Conservation (phyloP, 2,797 vertebrate species). For the Otolemur crassicaudatus region DNA sequence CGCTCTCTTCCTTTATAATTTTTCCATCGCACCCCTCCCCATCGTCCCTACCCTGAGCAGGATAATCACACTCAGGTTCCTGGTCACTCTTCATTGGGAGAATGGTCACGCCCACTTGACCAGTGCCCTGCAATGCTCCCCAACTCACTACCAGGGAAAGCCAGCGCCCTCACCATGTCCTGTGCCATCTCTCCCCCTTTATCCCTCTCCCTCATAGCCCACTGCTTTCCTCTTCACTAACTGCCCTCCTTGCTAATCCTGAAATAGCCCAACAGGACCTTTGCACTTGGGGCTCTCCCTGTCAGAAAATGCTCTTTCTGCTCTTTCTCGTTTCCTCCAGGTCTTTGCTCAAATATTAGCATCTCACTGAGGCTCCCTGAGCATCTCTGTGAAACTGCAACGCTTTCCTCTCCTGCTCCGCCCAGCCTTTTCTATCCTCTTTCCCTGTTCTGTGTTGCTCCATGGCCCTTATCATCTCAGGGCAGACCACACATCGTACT, state of each 20-base stretch:
- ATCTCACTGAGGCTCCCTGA: background rate
- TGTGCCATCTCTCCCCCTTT: background rate
- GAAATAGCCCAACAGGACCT: background rate
- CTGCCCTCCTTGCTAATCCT: background rate
- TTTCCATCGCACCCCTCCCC: background rate
- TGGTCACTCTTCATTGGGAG: background rate
- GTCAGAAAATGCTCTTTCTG: background rate
- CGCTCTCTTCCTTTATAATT: background rate
- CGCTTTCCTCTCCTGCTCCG: background rate
- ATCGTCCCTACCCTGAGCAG: background rate
- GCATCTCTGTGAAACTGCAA: background rate
- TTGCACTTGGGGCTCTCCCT: background rate
- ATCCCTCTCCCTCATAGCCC: background rate
- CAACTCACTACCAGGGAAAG: background rate
- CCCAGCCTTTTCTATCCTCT: background rate
- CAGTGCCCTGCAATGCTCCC: background rate
- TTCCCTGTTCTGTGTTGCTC: background rate
- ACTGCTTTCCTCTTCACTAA: background rate
- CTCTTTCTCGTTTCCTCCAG: background rate
- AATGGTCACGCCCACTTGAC: background rate
- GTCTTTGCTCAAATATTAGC: background rate
- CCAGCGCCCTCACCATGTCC: background rate
- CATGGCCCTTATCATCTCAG: background rate
- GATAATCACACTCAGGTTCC: background rate
- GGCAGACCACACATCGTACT: background rate